A percentile compares a stretch with the other conserved stretches of the same genome.
Evolutionary conservation across 1,140 invertebrate genomes (phyloP).

Genomic region (Apis laboriosa): DNA sequence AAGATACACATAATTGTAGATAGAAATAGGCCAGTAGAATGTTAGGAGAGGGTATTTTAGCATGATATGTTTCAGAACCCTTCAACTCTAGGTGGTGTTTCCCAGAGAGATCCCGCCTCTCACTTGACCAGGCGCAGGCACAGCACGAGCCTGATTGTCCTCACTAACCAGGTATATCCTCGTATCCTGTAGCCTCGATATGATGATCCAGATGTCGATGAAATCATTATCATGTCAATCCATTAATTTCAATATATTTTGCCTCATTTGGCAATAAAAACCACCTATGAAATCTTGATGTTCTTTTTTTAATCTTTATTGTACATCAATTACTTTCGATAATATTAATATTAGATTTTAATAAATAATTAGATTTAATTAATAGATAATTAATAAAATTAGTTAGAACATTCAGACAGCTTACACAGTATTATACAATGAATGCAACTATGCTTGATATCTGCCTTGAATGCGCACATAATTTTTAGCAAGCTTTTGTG

Average conservation of each 20-base stretch:
- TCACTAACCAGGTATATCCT: constrained; percentile 84
- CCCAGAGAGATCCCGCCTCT: constrained; percentile 80
- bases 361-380: neutral
- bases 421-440: constrained; percentile 57
- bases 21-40: constrained; percentile 59
- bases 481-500: constrained; percentile 66
- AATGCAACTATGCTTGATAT: constrained; percentile 66
- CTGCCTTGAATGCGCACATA: constrained; percentile 64
- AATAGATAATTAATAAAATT: constrained; percentile 16
- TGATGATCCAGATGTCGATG: constrained; percentile 52
- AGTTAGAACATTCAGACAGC: constrained; percentile 52
- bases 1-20: constrained; percentile 30
- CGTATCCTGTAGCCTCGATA: constrained; percentile 66
- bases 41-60: constrained; percentile 75
- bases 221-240: constrained; percentile 41
- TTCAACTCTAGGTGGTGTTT: constrained; percentile 79
- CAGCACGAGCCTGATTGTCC: constrained; percentile 83
- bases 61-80: constrained; percentile 83
- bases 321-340: neutral
- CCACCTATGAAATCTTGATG: constrained; percentile 15
- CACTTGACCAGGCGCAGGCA: constrained; percentile 87
- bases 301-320: constrained; percentile 7
- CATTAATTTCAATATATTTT: constrained; percentile 33
- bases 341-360: constrained; percentile 11
- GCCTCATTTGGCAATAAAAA: constrained; percentile 36